Evolutionary conservation across 2,797 vertebrate genomes (phyloP).

Genomic region (Sebastes oblongus): DNA sequence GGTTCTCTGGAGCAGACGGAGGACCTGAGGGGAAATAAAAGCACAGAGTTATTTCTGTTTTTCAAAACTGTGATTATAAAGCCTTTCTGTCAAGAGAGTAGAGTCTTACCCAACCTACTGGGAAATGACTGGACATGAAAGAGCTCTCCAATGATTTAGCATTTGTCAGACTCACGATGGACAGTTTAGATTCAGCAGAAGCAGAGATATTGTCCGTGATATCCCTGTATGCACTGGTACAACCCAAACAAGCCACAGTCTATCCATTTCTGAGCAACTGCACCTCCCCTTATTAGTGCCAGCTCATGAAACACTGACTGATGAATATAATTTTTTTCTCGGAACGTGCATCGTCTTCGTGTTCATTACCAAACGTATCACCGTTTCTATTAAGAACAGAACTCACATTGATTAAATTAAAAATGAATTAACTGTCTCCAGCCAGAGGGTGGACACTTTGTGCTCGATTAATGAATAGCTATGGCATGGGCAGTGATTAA

Average conservation of each 20-base stretch:
- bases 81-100: not conserved
- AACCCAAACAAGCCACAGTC: not conserved
- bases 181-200: not conserved
- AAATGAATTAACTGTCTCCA: slow-evolving; percentile 49
- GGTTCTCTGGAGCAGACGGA: slow-evolving; percentile 85
- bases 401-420: slow-evolving; percentile 48
- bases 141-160: not conserved
- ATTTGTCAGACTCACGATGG: not conserved
- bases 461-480: slow-evolving; percentile 34
- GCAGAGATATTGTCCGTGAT: rapidly evolving
- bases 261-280: not conserved
- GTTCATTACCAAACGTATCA: slow-evolving; percentile 32
- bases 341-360: not conserved
- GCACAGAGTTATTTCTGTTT: not conserved
- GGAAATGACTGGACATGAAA: not conserved
- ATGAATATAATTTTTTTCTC: not conserved
- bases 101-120: not conserved
- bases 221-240: not conserved
- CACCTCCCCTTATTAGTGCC: not conserved
- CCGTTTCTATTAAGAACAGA: slow-evolving; percentile 32
- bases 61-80: not conserved
- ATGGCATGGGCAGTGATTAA: slow-evolving; percentile 29
- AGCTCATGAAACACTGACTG: not conserved
- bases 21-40: slow-evolving; percentile 71
- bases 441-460: slow-evolving; percentile 36